Conservation (phyloP, 2,113 vertebrate genomes). For the Hippoglossus stenolepis region DNA sequence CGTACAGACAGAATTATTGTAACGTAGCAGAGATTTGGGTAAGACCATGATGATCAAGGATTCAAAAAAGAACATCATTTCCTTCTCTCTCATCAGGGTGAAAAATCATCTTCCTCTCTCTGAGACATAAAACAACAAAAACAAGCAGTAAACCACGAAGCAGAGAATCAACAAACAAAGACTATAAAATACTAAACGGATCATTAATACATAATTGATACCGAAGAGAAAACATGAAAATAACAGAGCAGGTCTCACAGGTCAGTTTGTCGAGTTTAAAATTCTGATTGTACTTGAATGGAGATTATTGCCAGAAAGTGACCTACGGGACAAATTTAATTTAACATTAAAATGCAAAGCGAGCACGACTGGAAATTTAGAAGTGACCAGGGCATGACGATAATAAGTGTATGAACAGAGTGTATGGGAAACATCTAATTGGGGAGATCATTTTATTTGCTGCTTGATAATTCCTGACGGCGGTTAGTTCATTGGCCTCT, state of each 20-base stretch:
- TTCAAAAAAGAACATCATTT: too few relatives aligned
- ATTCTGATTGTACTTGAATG: conserved; percentile 1
- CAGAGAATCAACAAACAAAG: background rate
- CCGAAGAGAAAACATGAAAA: conserved; percentile 7
- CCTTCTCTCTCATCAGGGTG: too few relatives aligned
- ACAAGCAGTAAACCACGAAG: background rate
- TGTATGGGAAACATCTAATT: conserved; percentile 38
- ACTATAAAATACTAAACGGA: background rate
- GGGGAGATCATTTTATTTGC: conserved; percentile 27
- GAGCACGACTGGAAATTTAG: conserved; percentile 13
- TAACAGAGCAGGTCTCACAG: conserved; percentile 10
- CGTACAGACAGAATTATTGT: too few relatives aligned
- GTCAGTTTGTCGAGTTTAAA: conserved; percentile 17
- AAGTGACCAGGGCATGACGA: conserved; percentile 30
- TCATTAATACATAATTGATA: background rate
- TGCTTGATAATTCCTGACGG: background rate
- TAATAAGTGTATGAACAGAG: conserved; percentile 26
- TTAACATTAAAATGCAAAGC: conserved; percentile 35
- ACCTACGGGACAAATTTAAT: conserved; percentile 21
- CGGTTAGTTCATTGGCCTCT: background rate
- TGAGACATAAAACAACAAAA: background rate
- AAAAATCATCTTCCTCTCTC: background rate
- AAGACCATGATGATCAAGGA: too few relatives aligned
- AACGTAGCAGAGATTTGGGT: too few relatives aligned
- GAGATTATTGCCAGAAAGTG: conserved; percentile 30